Percentiles rank a stretch among this genome's conserved stretches.
These are phyloP conservation scores for Lemur catta DNA, from an alignment of 2,797 vertebrate species.

Conservation along the genomic window DNA sequence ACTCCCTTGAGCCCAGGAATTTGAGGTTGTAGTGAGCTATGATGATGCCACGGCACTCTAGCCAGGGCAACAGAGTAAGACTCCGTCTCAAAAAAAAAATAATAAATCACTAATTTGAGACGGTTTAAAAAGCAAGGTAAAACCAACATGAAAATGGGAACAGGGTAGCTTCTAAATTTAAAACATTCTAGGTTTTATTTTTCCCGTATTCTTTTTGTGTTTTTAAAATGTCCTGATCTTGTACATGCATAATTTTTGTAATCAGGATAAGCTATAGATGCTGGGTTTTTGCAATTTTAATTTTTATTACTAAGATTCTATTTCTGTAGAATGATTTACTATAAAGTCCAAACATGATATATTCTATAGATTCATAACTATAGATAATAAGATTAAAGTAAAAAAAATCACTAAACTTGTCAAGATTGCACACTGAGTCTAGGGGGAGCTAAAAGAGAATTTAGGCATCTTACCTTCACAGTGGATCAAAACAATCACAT, in stretches of 20 bases:
- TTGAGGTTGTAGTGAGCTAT: too few species aligned
- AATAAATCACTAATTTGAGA: neutral
- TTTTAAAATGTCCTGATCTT: neutral
- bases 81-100: too few species aligned
- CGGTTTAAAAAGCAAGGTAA: neutral
- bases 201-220: neutral
- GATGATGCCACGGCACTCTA: too few species aligned
- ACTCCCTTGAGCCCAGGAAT: too few species aligned
- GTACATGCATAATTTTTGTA: neutral
- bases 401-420: neutral
- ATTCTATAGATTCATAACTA: neutral
- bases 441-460: neutral
- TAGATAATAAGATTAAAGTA: neutral
- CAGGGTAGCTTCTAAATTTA: neutral
- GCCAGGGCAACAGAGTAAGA: too few species aligned
- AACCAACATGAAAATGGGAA: neutral
- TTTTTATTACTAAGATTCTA: neutral
- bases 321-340: neutral
- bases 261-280: neutral
- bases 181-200: neutral
- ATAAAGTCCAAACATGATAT: neutral
- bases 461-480: neutral
- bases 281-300: neutral
- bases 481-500: neutral
- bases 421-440: neutral